Base-by-base conservation (phyloP, 2,797 vertebrate species). In the Neostethus bicornis region DNA sequence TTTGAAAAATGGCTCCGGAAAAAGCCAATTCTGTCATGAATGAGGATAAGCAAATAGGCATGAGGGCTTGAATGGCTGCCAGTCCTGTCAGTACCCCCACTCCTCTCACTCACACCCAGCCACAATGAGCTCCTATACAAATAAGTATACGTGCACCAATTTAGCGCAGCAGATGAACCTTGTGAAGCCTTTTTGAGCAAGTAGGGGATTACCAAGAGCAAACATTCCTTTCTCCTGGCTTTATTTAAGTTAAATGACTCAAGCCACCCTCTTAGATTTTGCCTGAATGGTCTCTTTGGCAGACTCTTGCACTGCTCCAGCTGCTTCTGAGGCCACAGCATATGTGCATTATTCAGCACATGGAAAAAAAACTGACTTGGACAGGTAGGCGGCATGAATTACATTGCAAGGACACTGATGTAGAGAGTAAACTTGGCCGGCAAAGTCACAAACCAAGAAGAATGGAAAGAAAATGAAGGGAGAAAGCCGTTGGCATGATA, bases 11-110 rank as follows among this genome's bases (percentile, higher is more conserved):
- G 72, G 73, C 79, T 85, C 77, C 46, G 75, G 80, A 86, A 85
- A 86, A 89, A 89, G 85, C 79, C 84, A 81, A 86, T 85, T 88
- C 76, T 82, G 81, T 85, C 73, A 66, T 87, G 86, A 89, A 89
- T 85, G 84, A 84, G 87, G 84, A 86, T 86, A 83, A 90, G 83
- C 80, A 90, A 91, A 90, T 87, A 90, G 79, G 85, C 86, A 87
- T 77, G 84, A 88, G 83, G 53, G 81, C 79, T 86, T 89, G 86
- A 89, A 87, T 85, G 57, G 73, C 84, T 83, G 83, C 87, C 80
- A 88, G 88, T 78, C 64, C 73, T 83, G 81, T 84, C 78, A 81
- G 70, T 81, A 80, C 47, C 70, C 51, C 71, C 9, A 23, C 20
- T 24, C 81, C 47, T 70, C 51, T 71, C 9, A 23, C 20, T 24